These are phyloP conservation scores for Gymnoscopelus braueri DNA, from an alignment of 2,797 vertebrate species.

Conservation along the genomic window DNA sequence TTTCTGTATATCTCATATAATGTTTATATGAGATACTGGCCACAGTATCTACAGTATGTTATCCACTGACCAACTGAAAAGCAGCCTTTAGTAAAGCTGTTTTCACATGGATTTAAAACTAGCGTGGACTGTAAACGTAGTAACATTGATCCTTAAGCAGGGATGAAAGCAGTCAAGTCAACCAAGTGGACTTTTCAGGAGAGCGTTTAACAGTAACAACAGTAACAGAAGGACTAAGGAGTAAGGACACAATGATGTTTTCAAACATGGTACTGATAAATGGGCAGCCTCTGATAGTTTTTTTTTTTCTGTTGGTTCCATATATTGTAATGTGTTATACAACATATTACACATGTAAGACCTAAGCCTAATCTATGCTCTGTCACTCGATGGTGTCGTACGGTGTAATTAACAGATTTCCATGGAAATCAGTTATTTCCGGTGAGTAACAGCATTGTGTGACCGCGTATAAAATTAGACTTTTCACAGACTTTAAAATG, in stretches of 20 bases:
- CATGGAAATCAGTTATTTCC: too few species aligned
- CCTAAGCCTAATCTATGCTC: too few species aligned
- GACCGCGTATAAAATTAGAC: too few species aligned
- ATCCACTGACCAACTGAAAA: conserved; percentile 40
- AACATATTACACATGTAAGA: too few species aligned
- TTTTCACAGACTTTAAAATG: conserved; percentile 24
- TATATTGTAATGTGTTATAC: conserved; percentile 33
- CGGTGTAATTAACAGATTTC: too few species aligned
- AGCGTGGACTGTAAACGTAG: conserved; percentile 33
- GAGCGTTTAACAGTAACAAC: conserved; percentile 28
- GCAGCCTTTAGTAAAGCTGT: conserved; percentile 41
- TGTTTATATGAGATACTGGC: conserved; percentile 44
- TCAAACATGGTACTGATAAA: conserved; percentile 13
- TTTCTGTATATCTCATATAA: conserved; percentile 34
- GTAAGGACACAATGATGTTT: conserved; percentile 17
- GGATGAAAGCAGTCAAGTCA: conserved; percentile 25
- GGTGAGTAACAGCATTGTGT: too few species aligned
- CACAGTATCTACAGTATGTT: conserved; percentile 29
- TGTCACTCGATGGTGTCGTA: too few species aligned
- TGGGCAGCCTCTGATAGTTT: conserved; percentile 8
- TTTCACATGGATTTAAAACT: conserved; percentile 28
- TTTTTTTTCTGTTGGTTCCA: conserved; percentile 15
- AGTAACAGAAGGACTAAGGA: conserved; percentile 34
- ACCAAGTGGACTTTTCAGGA: conserved; percentile 31
- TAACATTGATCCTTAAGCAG: conserved; percentile 30